These are phyloP conservation scores for Natator depressus DNA, from an alignment of 2,113 vertebrate genomes.

Conservation along the genomic window DNA sequence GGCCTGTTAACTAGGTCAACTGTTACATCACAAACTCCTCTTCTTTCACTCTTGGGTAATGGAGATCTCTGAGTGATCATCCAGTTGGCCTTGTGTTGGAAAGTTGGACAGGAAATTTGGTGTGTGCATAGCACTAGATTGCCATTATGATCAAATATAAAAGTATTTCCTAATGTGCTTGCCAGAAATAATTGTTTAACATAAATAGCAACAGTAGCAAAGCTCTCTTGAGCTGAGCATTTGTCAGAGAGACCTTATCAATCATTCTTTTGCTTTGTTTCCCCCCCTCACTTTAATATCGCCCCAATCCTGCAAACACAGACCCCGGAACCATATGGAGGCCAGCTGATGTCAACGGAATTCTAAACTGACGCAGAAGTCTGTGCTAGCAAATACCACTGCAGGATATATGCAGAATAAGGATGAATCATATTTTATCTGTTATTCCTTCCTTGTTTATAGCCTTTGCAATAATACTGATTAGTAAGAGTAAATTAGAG, in stretches of 20 bases:
- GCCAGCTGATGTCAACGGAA: background rate
- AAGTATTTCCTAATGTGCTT: slow-evolving; percentile 20
- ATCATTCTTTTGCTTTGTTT: accelerated
- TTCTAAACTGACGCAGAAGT: background rate
- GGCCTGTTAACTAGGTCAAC: background rate
- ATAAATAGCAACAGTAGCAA: background rate
- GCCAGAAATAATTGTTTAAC: slow-evolving; percentile 24
- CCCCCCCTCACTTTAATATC: background rate
- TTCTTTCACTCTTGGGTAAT: background rate
- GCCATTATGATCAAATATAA: slow-evolving; percentile 7
- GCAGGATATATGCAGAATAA: background rate
- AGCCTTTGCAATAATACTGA: background rate
- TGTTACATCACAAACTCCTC: background rate
- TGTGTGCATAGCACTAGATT: slow-evolving; percentile 2
- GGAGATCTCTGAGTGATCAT: background rate
- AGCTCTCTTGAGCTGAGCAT: background rate
- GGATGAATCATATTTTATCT: background rate
- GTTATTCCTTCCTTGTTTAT: background rate
- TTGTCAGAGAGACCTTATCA: background rate
- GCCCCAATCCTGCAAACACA: background rate
- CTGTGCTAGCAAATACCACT: background rate
- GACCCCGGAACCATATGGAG: background rate
- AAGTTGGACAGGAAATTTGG: background rate
- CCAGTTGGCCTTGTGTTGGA: background rate
- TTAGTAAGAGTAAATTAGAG: background rate